These are phyloP conservation scores for Picathartes gymnocephalus DNA, from an alignment of 2,113 vertebrate genomes.

Conservation along the genomic window DNA sequence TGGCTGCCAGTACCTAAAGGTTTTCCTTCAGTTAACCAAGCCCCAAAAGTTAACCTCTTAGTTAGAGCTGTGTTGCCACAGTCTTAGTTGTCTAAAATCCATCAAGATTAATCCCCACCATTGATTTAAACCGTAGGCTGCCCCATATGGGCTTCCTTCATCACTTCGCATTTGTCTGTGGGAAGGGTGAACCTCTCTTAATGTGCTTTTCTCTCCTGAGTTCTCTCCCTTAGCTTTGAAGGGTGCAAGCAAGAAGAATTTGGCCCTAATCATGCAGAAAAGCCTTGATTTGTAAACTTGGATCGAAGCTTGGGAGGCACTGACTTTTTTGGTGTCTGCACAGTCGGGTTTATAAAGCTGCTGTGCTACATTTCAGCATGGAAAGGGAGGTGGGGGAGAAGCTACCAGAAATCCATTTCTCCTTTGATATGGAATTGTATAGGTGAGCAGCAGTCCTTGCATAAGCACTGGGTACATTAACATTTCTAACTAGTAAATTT, in stretches of 20 bases:
- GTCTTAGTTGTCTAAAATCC: background rate
- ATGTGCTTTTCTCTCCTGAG: background rate
- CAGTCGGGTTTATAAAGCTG: background rate
- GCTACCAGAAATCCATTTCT: background rate
- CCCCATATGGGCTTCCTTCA: background rate
- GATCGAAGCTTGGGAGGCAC: background rate
- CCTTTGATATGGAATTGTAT: background rate
- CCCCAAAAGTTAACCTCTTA: background rate
- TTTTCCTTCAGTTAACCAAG: background rate
- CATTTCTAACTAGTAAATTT: conserved; percentile 55
- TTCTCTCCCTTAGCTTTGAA: background rate
- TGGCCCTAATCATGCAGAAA: background rate
- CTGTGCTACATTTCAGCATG: background rate
- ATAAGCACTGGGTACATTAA: conserved; percentile 14
- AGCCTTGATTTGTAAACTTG: background rate
- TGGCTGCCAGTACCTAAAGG: background rate
- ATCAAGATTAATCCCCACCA: background rate
- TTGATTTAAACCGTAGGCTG: background rate
- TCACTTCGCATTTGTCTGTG: background rate
- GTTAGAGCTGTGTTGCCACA: background rate
- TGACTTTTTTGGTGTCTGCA: background rate
- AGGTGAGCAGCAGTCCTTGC: background rate
- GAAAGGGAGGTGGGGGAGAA: background rate
- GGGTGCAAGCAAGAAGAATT: background rate
- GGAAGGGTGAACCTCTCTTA: background rate